These are phyloP conservation scores for Congeria kusceri DNA, from an alignment of 2,888 invertebrate species.

Conservation along the genomic window DNA sequence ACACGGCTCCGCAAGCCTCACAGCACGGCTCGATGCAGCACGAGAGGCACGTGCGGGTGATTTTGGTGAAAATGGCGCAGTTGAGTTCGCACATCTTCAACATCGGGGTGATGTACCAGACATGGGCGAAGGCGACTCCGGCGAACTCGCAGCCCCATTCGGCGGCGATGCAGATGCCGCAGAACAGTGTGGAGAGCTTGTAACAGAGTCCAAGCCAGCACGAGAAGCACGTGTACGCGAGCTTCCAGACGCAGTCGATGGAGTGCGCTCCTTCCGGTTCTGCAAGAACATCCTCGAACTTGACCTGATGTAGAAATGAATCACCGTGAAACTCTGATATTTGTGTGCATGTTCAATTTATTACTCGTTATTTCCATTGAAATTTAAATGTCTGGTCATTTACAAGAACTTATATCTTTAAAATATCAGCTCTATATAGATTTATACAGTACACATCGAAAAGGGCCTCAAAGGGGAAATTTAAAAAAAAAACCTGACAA, in stretches of 20 bases:
- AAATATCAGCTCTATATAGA: too few species aligned
- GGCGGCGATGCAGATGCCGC: slow-evolving; percentile 89
- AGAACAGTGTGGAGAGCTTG: slow-evolving; percentile 88
- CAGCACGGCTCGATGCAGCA: slow-evolving; percentile 71
- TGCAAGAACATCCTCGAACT: slow-evolving; percentile 75
- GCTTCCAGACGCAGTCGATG: slow-evolving; percentile 90
- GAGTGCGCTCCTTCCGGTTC: slow-evolving; percentile 73
- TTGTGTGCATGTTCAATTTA: too few species aligned
- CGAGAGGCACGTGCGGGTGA: slow-evolving; percentile 87
- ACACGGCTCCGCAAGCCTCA: slow-evolving; percentile 60
- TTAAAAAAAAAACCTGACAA: too few species aligned
- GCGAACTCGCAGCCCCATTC: slow-evolving; percentile 85
- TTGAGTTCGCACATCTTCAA: slow-evolving; percentile 89
- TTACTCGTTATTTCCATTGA: too few species aligned
- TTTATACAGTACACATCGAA: too few species aligned
- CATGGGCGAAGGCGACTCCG: slow-evolving; percentile 88
- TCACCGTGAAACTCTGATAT: too few species aligned
- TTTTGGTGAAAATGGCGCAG: slow-evolving; percentile 62
- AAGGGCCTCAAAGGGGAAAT: too few species aligned
- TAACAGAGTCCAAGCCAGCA: slow-evolving; percentile 90
- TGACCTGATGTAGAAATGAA: slow-evolving; percentile 50
- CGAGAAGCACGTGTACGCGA: slow-evolving; percentile 88
- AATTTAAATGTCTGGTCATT: too few species aligned
- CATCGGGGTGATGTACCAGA: slow-evolving; percentile 91
- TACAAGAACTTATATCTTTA: too few species aligned